A percentile compares a stretch with the other conserved stretches of the same genome.
Conservation (phyloP, 2,888 invertebrate species). For the Labia minor region DNA sequence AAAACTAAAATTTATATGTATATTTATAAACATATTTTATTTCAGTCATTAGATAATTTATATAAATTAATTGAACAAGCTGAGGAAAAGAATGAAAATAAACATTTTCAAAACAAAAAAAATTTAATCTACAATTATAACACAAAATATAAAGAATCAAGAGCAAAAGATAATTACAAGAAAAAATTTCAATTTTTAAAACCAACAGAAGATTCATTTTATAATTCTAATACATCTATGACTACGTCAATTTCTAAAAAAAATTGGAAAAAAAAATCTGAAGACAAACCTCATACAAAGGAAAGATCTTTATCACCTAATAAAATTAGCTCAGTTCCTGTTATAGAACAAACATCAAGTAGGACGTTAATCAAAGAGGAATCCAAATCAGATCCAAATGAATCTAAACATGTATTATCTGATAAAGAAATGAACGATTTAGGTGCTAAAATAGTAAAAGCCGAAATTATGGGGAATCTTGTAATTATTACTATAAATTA, state of each 20-base stretch:
- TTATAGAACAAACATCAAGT: too few species aligned
- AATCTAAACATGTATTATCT: conserved; percentile 38
- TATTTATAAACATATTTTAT: too few species aligned
- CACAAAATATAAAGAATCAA: not conserved
- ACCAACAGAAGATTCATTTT: conserved; percentile 15
- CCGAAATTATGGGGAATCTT: conserved; percentile 81
- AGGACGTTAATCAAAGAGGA: conserved; percentile 14
- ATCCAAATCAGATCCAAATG: conserved; percentile 20
- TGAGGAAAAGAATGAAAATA: conserved; percentile 31
- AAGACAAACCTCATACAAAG: conserved; percentile 21
- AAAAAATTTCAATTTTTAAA: conserved; percentile 17
- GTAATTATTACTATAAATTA: conserved; percentile 33
- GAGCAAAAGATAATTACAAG: not conserved
- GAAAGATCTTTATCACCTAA: conserved; percentile 19
- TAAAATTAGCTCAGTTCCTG: not conserved
- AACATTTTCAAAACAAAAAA: conserved; percentile 19
- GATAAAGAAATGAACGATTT: conserved; percentile 83
- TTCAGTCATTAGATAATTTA: conserved; percentile 43
- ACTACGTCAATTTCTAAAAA: not conserved
- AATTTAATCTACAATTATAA: not conserved
- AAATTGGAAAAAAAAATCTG: conserved; percentile 24
- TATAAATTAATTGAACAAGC: conserved; percentile 41
- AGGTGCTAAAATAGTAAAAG: conserved; percentile 82
- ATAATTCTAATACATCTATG: not conserved
- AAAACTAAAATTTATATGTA: too few species aligned